A percentile compares a stretch with the other conserved stretches of the same genome.
phyloP scores from a whole-genome alignment of 1,140 invertebrate genomes.

The Sarcophaga bullata region DNA sequence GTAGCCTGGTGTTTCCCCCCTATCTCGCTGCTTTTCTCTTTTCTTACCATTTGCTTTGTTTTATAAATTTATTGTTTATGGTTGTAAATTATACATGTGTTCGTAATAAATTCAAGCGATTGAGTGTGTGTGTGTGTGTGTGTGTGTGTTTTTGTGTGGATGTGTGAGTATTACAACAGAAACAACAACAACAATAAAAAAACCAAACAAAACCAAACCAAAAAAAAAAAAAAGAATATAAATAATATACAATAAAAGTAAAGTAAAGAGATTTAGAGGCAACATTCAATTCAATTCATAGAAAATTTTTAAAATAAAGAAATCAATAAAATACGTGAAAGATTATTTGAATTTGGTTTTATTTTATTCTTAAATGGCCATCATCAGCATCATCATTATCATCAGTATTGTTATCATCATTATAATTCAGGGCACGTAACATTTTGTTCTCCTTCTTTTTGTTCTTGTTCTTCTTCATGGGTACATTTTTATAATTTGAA shows the following conservation, averaged over 20 bases:
- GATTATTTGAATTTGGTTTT: constrained; percentile 31
- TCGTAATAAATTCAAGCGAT: too few species aligned
- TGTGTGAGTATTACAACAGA: not conserved
- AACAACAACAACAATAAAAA: not conserved
- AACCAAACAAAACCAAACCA: not conserved
- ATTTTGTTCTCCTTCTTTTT: not conserved
- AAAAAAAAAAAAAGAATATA: not conserved
- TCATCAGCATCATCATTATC: not conserved
- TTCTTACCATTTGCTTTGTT: not conserved
- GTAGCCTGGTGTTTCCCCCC: too few species aligned
- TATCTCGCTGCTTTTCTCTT: too few species aligned
- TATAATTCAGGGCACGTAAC: not conserved
- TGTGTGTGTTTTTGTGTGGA: too few species aligned
- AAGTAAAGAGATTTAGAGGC: constrained; percentile 29
- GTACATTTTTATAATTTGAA: not conserved
- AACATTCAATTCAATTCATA: constrained; percentile 26
- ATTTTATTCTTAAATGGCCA: constrained; percentile 22
- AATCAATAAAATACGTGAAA: constrained; percentile 41
- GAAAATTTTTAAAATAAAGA: constrained; percentile 39
- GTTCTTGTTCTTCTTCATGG: not conserved
- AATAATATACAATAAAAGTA: not conserved
- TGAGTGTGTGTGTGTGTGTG: too few species aligned
- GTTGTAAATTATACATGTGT: not conserved
- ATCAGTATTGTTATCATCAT: too few species aligned
- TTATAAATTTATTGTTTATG: constrained; percentile 19